Conservation (phyloP, 2,888 invertebrate species). For the Falcaria lacertinaria region DNA sequence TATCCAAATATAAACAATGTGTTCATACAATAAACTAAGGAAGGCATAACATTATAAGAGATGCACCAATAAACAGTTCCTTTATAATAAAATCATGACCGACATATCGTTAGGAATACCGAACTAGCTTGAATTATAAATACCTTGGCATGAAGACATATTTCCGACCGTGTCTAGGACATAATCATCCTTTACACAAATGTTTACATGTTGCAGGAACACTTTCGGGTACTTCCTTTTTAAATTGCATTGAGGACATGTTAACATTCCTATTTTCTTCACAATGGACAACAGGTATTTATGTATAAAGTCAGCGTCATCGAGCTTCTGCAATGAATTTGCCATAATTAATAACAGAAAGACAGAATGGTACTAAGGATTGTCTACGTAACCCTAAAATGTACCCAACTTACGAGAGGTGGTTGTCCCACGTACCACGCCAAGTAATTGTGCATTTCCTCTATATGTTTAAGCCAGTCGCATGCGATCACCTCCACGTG, state of each 20-base stretch:
- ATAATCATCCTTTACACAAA: slow-evolving; percentile 7
- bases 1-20: no score
- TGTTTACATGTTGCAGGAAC: slow-evolving; percentile 14
- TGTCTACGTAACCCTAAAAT: no score
- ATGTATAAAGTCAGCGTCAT: not conserved
- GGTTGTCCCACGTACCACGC: slow-evolving; percentile 2
- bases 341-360: no score
- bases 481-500: not conserved
- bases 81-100: no score
- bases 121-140: no score
- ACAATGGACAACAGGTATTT: not conserved
- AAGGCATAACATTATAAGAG: no score
- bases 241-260: not conserved
- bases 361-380: no score
- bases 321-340: not conserved
- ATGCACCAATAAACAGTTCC: no score
- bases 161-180: not conserved
- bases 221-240: slow-evolving; percentile 10
- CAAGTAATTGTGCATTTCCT: not conserved
- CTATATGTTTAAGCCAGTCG: slow-evolving; percentile 1
- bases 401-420: not conserved
- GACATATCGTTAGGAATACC: no score
- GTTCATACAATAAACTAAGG: no score
- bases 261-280: slow-evolving; percentile 5
- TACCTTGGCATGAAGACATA: not conserved